Conservation (phyloP, 2,888 invertebrate species). For the Drosophila putrida region DNA sequence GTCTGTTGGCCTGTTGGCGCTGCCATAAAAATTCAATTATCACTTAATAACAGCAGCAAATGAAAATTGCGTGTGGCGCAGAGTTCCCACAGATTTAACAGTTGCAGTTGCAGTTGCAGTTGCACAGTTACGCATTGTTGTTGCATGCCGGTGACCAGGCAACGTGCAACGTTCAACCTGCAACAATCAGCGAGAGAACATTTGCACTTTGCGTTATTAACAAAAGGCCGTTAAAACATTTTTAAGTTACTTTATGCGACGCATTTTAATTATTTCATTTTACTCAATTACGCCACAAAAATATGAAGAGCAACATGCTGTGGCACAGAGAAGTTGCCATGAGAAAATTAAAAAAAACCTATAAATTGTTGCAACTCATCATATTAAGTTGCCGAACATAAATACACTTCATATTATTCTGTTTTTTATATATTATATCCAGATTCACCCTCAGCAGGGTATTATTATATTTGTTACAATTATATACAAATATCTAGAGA, state of each 20-base stretch:
- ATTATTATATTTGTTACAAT: not conserved
- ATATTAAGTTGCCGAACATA: not conserved
- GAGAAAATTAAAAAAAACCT: slow-evolving; percentile 28
- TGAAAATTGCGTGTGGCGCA: slow-evolving; percentile 65
- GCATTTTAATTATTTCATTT: slow-evolving; percentile 77
- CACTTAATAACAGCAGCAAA: slow-evolving; percentile 75
- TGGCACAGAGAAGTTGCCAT: slow-evolving; percentile 20
- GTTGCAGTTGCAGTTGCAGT: slow-evolving; percentile 19
- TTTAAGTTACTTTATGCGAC: slow-evolving; percentile 72
- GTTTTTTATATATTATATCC: too few relatives aligned
- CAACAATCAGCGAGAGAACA: slow-evolving; percentile 52
- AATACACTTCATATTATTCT: not conserved
- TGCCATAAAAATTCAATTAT: slow-evolving; percentile 80
- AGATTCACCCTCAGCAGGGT: not conserved
- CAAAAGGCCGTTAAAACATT: slow-evolving; percentile 77
- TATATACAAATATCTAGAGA: not conserved
- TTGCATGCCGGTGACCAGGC: slow-evolving; percentile 43
- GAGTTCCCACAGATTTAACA: slow-evolving; percentile 20
- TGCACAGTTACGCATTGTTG: slow-evolving; percentile 22
- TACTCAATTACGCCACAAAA: slow-evolving; percentile 61
- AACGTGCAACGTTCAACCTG: slow-evolving; percentile 27
- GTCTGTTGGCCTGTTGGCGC: slow-evolving; percentile 43
- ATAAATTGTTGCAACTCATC: slow-evolving; percentile 21
- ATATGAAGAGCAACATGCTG: slow-evolving; percentile 42
- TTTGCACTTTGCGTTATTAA: slow-evolving; percentile 77